These are phyloP conservation scores for Xestoiulus laeticollis DNA, from an alignment of 2,888 invertebrate species.

Conservation along the genomic window DNA sequence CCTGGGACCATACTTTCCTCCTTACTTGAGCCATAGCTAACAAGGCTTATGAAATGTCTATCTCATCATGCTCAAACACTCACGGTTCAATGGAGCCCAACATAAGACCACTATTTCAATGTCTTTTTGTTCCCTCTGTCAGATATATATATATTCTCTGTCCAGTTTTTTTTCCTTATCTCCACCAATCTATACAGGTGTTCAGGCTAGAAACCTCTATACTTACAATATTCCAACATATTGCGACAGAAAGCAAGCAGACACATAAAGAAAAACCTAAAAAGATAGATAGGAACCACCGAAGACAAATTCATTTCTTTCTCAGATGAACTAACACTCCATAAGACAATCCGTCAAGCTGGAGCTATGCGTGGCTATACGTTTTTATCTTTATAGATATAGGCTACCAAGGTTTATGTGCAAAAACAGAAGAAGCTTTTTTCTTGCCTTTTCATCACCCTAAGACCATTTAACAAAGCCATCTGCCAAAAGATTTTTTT, in stretches of 20 bases:
- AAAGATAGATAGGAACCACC: slow-evolving; percentile 28
- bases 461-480: slow-evolving; percentile 44
- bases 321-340: slow-evolving; percentile 37
- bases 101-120: slow-evolving; percentile 43
- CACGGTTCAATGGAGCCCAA: slow-evolving; percentile 46
- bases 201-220: background rate
- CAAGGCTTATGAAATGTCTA: slow-evolving; percentile 29
- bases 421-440: slow-evolving; percentile 31
- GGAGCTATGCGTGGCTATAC: background rate
- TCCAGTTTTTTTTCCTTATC: slow-evolving; percentile 43
- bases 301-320: slow-evolving; percentile 37
- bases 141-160: slow-evolving; percentile 12
- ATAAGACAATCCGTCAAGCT: slow-evolving; percentile 33
- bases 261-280: slow-evolving; percentile 34
- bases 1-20: slow-evolving; percentile 25
- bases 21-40: slow-evolving; percentile 29
- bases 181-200: slow-evolving; percentile 44
- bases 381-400: slow-evolving; percentile 28
- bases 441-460: slow-evolving; percentile 34
- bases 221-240: slow-evolving; percentile 28
- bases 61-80: slow-evolving; percentile 6
- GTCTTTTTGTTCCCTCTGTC: background rate
- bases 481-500: slow-evolving; percentile 42
- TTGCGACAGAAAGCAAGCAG: slow-evolving; percentile 2
- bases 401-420: slow-evolving; percentile 28